Evolutionary conservation across 2,888 invertebrate species (phyloP).

Genomic region (Netelia inedita): DNA sequence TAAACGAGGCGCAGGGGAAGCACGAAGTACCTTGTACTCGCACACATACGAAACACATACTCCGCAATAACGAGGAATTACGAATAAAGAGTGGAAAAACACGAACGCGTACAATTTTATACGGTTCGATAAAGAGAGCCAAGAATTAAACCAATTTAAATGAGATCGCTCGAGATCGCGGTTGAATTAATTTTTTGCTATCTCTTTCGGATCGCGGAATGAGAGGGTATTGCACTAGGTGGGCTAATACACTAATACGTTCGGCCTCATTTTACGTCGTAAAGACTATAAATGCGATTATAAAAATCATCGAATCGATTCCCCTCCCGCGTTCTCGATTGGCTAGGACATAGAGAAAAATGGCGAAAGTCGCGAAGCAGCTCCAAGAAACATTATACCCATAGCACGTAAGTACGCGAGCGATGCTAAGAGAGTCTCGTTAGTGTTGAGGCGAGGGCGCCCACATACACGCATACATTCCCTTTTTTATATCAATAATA

Average conservation of each 20-base stretch:
- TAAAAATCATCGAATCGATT: constrained; percentile 58
- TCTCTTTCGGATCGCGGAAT: constrained; percentile 61
- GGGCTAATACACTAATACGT: constrained; percentile 43
- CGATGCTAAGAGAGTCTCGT: constrained; percentile 8
- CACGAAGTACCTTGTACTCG: not conserved
- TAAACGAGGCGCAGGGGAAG: constrained; percentile 47
- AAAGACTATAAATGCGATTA: constrained; percentile 45
- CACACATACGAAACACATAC: not conserved
- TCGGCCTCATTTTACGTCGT: constrained; percentile 45
- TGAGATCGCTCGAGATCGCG: constrained; percentile 63
- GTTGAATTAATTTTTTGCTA: constrained; percentile 68
- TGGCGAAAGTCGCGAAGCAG: constrained; percentile 4
- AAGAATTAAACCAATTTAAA: constrained; percentile 67
- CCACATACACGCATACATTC: not conserved
- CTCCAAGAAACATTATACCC: constrained; percentile 40
- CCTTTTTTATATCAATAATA: constrained; percentile 38
- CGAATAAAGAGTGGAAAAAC: constrained; percentile 43
- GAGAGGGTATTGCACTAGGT: constrained; percentile 51
- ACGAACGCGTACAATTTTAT: constrained; percentile 54
- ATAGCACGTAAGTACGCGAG: not conserved
- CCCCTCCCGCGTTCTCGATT: constrained; percentile 21
- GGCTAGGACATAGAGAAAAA: constrained; percentile 43
- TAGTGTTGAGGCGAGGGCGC: not conserved
- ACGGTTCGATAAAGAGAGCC: constrained; percentile 46
- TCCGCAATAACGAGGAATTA: constrained; percentile 15